Evolutionary conservation across 2,888 invertebrate genomes (phyloP), one percentile per base, ranked within the genome.

Genomic region (Stenodera caucasica): DNA sequence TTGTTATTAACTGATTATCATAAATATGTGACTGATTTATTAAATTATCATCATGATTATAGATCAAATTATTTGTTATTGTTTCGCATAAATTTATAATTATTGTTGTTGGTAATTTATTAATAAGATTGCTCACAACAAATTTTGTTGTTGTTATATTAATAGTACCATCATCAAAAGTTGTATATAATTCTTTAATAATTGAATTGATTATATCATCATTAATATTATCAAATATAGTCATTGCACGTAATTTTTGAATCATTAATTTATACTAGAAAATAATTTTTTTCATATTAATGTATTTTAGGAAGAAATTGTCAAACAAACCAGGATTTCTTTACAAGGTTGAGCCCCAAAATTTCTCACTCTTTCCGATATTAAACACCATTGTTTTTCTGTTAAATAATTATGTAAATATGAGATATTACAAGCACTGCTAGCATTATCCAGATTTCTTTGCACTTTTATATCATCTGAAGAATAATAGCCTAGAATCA

Each of bases 361-460:
- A 74, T 81, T 80, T 9, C 71, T 76, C 45, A 81, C 78, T 53
- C 80, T 72, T 66, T 81, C 77, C 5, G 76, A 75, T 60, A 81
- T 74, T 15, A 77, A 65, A 59, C 76, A 75, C 81, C 81, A 80
- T 33, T 80, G 75, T 58, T 77, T 74, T 4, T 70, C 60, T 12
- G 70, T 72, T 49, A 81, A 67, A 68, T 80, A 81, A 2, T 77
- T 70, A 68, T 80, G 80, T 50, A 79, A 64, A 67, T 77, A 78
- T 2, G 76, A 74, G 32, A 79, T 68, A 69, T 78, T 77, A 60
- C 72, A 75, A 6, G 75, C 64, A 4, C 74, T 67, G 63, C 66
- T 63, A 68, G 77, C 74, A 49, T 60, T 69, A 55, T 75, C 74
- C 1, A 63, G 35, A 37, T 58, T 59, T 59, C 67, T 72, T 55